Percentiles rank a stretch among this genome's conserved stretches.
Evolutionary conservation across 2,888 invertebrate genomes (phyloP).

Genomic region (Chalcis sispes): DNA sequence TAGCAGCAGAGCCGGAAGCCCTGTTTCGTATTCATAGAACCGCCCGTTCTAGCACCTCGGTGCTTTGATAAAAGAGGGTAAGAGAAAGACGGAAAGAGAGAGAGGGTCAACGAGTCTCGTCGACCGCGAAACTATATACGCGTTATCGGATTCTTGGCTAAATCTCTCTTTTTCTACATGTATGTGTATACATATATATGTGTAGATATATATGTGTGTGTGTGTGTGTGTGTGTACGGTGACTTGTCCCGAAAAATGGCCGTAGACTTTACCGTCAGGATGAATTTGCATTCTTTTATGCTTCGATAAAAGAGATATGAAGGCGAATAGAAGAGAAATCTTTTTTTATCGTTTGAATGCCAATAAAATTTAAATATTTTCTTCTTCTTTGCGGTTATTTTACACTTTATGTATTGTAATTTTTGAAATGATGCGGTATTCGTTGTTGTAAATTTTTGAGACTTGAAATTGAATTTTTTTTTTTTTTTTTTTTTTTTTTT

Average conservation of each 20-base stretch:
- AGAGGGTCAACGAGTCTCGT: conserved; percentile 26
- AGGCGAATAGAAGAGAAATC: too few species aligned
- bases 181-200: background rate
- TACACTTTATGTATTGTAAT: too few species aligned
- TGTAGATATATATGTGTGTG: background rate
- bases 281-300: conserved; percentile 40
- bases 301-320: background rate
- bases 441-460: too few species aligned
- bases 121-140: conserved; percentile 24
- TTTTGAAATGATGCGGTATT: too few species aligned
- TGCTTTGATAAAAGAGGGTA: too few species aligned
- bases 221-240: background rate
- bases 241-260: conserved; percentile 35
- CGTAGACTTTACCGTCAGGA: conserved; percentile 4
- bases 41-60: conserved; percentile 32
- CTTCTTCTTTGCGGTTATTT: too few species aligned
- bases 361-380: too few species aligned
- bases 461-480: too few species aligned
- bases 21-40: conserved; percentile 56
- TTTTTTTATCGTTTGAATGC: too few species aligned
- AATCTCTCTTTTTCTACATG: too few species aligned
- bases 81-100: too few species aligned
- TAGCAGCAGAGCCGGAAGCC: conserved; percentile 28
- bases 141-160: conserved; percentile 29
- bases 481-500: too few species aligned